These are phyloP conservation scores for Ochlodes sylvanus DNA, from an alignment of 2,888 invertebrate species.

Conservation along the genomic window DNA sequence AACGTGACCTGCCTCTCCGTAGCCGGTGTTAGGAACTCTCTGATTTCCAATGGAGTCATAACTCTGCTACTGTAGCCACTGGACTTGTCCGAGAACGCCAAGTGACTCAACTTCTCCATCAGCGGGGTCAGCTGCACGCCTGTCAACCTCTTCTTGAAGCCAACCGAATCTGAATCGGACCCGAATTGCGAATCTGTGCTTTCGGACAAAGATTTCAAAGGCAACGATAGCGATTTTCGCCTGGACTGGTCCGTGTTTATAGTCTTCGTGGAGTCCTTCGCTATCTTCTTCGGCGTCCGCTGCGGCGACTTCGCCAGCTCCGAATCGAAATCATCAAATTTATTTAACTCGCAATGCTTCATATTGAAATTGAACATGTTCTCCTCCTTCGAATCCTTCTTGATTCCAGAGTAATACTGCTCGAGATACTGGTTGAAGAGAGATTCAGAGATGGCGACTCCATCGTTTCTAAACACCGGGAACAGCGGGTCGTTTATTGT, in stretches of 20 bases:
- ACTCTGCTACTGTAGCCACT: constrained; percentile 89
- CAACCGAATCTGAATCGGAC: constrained; percentile 65
- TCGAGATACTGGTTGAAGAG: constrained; percentile 89
- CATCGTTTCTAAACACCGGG: constrained; percentile 91
- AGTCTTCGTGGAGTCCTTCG: constrained; percentile 65
- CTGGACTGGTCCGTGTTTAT: constrained; percentile 69
- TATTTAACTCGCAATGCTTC: constrained; percentile 70
- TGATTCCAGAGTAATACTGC: constrained; percentile 86
- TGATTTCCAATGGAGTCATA: constrained; percentile 85
- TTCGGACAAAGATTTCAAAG: constrained; percentile 88
- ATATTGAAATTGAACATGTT: constrained; percentile 73
- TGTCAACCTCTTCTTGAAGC: constrained; percentile 83
- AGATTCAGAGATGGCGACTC: constrained; percentile 89
- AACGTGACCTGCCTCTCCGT: constrained; percentile 71
- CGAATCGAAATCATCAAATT: constrained; percentile 80
- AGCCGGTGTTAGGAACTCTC: constrained; percentile 74
- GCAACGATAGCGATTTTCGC: constrained; percentile 87
- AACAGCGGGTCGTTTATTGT: constrained; percentile 92
- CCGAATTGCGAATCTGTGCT: constrained; percentile 67
- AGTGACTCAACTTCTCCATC: constrained; percentile 91
- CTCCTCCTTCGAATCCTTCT: constrained; percentile 74
- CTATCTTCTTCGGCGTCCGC: constrained; percentile 71
- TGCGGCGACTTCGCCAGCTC: constrained; percentile 74
- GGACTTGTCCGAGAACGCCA: constrained; percentile 88
- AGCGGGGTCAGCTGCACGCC: constrained; percentile 91